Evolutionary conservation across 2,113 vertebrate genomes (phyloP), one percentile per base, ranked within the genome.

Genomic region (Callopanchax toddi): DNA sequence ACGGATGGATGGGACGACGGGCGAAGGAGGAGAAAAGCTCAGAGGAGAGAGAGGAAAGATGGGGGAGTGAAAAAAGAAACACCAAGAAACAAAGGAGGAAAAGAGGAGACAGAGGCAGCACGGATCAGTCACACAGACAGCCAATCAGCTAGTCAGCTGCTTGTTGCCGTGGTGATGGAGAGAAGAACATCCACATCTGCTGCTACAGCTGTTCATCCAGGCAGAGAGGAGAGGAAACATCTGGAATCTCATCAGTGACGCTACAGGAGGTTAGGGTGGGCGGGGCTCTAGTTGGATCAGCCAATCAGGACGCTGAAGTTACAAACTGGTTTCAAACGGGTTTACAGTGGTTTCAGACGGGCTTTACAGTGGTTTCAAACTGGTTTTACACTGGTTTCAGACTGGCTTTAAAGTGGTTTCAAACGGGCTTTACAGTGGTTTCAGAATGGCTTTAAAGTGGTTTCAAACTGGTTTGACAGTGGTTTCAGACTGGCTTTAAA

Each of bases 141-240:
- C 56, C 73, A 64, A 78, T 79, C 71, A 37, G 7, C 66, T 8
- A 67, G 73, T 79, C 87, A 82, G 71, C 73, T 71, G 79, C 73
- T 83, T 77, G 82, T 82, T 78, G 57, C 71, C 43, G 44, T 44
- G 13, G 26, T 81, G 82, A 86, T 86, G 74, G 76, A 85, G 71
- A 62, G 79, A 75, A 9, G 29, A 66, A 60, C 71, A 60, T 83
- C 73, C 82, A 84, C 84, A 89, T 86, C 87, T 89, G 87, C 84
- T 72, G 66, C 75, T 73, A 76, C 86, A 89, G 84, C 87, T 89
- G 87, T 66, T 85, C 76, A 51, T 9, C 43, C 29, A 65, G 64
- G 53, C 58, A 42, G 2, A 23, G 55, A 37, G 37, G 23, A 48
- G 29, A 32, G 6, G 1, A 32, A 68, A 26, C 17, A 23, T 18